Evolutionary conservation across 2,113 vertebrate genomes (phyloP), one percentile per base, ranked within the genome.

Genomic region (Sebastes schlegelii): DNA sequence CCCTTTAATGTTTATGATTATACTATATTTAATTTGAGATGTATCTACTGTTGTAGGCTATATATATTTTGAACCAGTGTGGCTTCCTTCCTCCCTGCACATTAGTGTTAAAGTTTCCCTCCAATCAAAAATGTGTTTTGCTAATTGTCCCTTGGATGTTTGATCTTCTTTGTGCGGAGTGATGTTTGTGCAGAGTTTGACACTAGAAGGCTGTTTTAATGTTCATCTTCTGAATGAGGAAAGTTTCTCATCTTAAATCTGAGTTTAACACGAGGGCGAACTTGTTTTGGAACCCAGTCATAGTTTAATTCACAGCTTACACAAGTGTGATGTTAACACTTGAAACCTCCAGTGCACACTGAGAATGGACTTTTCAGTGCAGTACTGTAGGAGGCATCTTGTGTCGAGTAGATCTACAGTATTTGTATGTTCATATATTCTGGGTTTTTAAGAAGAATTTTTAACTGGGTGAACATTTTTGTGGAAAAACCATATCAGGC

Each of bases 81-180:
- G 52, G 54, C 19, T 46, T 46, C 19, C 1, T 40, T 62, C 52
- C 19, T 43, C 52, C 34, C 19, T 55, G 51, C 45, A 51, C 57
- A 63, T 62, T 52, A 48, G n/a, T 26, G 58, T 62, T 26, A 8
- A 74, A 61, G 71, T 51, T 62, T 17, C 57, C 58, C 72, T 52
- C 46, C 11, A n/a, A 23, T 34, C 58, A 61, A 1, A 73, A 60
- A 34, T 23, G 9, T 49, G 9, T 26, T 14, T 46, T 8, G n/a
- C n/a, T 73, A 34, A 8, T 62, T 49, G 43, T 73, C 6, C 10
- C 42, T 26, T 17, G 26, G 10, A 54, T 42, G 5, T 13, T 43
- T 71, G 12, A 57, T 12, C 11, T 57, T 71, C 6, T 7, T 1
- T 40, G 49, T 69, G 49, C 48, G 13, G 12, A 49, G 26, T 67